Evolutionary conservation across 2,888 invertebrate genomes (phyloP).

Genomic region (Formica aserva): DNA sequence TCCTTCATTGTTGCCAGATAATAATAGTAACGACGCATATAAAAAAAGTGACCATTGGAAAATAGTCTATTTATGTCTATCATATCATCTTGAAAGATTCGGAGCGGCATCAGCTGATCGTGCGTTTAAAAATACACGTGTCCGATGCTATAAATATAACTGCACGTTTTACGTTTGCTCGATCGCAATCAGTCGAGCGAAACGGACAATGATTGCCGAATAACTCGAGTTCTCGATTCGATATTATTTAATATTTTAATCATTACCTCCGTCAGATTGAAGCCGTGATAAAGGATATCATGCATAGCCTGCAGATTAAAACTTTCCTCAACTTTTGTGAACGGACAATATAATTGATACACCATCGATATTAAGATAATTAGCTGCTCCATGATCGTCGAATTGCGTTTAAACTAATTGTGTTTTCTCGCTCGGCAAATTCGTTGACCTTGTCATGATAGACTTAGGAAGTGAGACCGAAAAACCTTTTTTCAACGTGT

Average conservation of each 20-base stretch:
- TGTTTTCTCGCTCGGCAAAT: constrained; percentile 15
- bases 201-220: constrained; percentile 22
- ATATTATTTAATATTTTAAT: constrained; percentile 3
- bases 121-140: constrained; percentile 79
- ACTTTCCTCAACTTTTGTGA: constrained; percentile 99
- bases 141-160: constrained; percentile 79
- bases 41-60: neutral
- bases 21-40: neutral
- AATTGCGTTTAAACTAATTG: constrained; percentile 39
- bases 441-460: constrained; percentile 27
- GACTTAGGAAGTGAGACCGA: neutral
- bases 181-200: constrained; percentile 64
- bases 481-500: constrained; percentile 8
- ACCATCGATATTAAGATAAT: constrained; percentile 91
- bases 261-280: constrained; percentile 93
- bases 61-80: neutral
- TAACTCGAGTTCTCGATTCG: neutral
- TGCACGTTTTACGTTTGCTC: constrained; percentile 74
- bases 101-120: constrained; percentile 76
- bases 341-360: constrained; percentile 95
- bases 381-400: constrained; percentile 89
- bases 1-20: neutral
- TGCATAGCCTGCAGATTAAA: constrained; percentile 99
- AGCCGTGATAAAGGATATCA: constrained; percentile 96
- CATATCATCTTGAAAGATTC: neutral